Evolutionary conservation across 2,888 invertebrate genomes (phyloP), one percentile per base, ranked within the genome.

Genomic region (Cotesia congregata): DNA sequence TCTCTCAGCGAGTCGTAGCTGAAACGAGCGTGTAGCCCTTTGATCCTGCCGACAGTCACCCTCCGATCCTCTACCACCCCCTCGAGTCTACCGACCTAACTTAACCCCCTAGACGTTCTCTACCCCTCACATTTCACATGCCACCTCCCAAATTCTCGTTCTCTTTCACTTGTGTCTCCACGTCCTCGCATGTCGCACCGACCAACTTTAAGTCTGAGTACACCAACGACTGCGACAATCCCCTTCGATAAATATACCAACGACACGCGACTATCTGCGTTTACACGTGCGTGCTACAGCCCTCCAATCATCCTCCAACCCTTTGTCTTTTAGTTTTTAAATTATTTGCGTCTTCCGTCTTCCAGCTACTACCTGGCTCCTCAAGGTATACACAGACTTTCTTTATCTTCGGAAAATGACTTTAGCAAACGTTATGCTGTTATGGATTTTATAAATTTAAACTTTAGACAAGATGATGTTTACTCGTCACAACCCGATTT

Each of bases 11-110:
- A 50, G 84, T 82, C 84, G 84, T 84, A 84, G 83, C 86, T 86
- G 85, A 84, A 85, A 85, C 84, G 85, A 86, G 84, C 84, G 83
- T 83, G 30, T 65, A 85, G 86, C 85, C 88, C 89, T 88, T 89
- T 89, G 88, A 88, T 89, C 88, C 87, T 88, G 85, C 87, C 87
- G 87, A 86, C 88, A 85, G 83, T 84, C 85, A 86, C 86, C 87
- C 87, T 85, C 84, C 75, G 69, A 68, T 64, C 77, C 82, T 83
- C 83, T 80, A 82, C 82, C 82, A 72, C 76, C 77, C 80, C 74
- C 72, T 60, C 72, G 69, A 67, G 38, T 65, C 62, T 74, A 40
- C 73, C 76, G 70, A 71, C 71, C 62, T 40, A 77, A 78, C 74
- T 76, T 72, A 65, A 78, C 81, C 69, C 69, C 30, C 69, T 20